phyloP scores from a whole-genome alignment of 2,888 invertebrate genomes.

The Phyllotreta striolata region DNA sequence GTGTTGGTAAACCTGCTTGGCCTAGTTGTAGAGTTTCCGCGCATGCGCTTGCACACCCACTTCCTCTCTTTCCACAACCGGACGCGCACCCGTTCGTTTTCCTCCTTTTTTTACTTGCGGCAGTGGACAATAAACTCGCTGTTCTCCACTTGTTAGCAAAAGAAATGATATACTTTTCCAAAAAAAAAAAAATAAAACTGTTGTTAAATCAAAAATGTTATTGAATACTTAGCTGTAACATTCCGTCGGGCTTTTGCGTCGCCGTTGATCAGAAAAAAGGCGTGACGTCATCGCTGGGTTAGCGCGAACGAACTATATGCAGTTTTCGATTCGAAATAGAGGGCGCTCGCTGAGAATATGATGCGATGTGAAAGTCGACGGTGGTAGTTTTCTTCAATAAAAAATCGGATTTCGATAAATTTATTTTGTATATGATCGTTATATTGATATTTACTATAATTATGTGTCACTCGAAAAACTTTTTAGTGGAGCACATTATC shows the following conservation, averaged over 20 bases:
- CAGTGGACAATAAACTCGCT: conserved; percentile 59
- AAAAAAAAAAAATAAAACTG: conserved; percentile 49
- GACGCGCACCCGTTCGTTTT: conserved; percentile 54
- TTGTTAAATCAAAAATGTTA: conserved; percentile 61
- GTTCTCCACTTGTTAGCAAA: conserved; percentile 60
- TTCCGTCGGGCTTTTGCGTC: conserved; percentile 37
- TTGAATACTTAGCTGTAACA: conserved; percentile 49
- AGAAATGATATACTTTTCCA: conserved; percentile 55
- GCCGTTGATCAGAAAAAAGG: conserved; percentile 1
- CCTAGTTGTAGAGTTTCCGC: conserved; percentile 49
- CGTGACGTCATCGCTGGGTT: neutral
- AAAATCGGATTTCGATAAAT: conserved; percentile 57
- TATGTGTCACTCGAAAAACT: conserved; percentile 57
- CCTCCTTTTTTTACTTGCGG: conserved; percentile 54
- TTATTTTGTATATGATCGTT: conserved; percentile 60
- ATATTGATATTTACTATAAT: conserved; percentile 43
- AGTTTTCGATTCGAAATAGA: conserved; percentile 1
- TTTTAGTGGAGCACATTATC: conserved; percentile 62
- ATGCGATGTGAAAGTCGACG: conserved; percentile 43
- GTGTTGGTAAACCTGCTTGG: conserved; percentile 44
- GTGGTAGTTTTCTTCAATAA: conserved; percentile 54
- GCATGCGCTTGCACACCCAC: conserved; percentile 47
- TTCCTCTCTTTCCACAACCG: conserved; percentile 44
- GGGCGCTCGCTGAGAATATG: neutral
- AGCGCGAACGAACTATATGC: too few relatives aligned